Base-by-base conservation (phyloP, 2,797 vertebrate genomes). In the Peromyscus melanophrys region DNA sequence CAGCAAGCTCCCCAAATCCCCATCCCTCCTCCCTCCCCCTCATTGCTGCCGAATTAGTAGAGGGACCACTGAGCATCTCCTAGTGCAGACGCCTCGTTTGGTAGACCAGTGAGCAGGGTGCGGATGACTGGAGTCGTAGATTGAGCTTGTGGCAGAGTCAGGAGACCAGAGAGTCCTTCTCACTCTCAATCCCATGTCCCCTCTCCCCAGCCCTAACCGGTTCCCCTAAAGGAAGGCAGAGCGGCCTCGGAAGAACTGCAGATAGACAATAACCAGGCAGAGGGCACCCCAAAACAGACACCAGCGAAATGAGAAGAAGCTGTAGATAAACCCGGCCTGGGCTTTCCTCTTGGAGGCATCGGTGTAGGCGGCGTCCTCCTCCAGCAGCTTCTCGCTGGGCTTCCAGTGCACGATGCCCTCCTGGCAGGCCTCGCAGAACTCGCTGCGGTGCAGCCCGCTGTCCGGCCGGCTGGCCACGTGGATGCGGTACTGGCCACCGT, bases 351-450 rank as follows among this genome's bases (percentile, higher is more conserved):
- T 96, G 87, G 69, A 93, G 76, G 85, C 90, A 1, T 86, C 90
- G 0, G 85, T 0, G 43, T 25, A 43, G 49, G 92, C 0, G 16
- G 46, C 93, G 10, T 98, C 98, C 29, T 97, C 98, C 81, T 97
- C 97, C 95, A 97, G 82, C n/a, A 95, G 84, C 78, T 97, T 97
- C 90, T 97, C 88, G 4, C 95, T 96, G 86, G 97, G 97, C 63
- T 96, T 97, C 98, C 97, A 97, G 93, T 98, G 98, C 86, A 83
- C 65, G 63, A 98, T 95, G 90, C 98, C 98, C 84, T 97, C 95
- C 73, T 90, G 95, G 78, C 98, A 98, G 43, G 97, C 96, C 87
- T 97, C 96, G 31, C 98, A 98, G 81, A 97, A 96, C 67, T 97
- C 96, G 0, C 81, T 12, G 2, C 96, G 96, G 73, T 98, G 98